Evolutionary conservation across 2,797 vertebrate genomes (phyloP), one percentile per base, ranked within the genome.

Genomic region (Toxotes lorentzi): DNA sequence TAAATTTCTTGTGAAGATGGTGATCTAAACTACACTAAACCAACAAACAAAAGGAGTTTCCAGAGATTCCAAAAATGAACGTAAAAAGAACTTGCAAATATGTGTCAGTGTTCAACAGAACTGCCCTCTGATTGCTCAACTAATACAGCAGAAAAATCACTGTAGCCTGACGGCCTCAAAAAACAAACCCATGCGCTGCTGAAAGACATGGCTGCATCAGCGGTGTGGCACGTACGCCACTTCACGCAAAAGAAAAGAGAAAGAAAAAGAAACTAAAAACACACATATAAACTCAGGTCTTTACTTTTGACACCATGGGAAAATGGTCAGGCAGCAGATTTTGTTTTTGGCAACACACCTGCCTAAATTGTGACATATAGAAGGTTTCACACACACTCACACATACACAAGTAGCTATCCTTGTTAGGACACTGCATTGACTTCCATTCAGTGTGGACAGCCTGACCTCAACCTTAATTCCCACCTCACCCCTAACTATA

Each of bases 111-210:
- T 61, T 19, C 58, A 21, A 73, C 69, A 72, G 79, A 85, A 70
- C 23, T 5, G 7, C 23, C 32, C 50, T 73, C 62, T 60, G 86
- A 86, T 89, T 87, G 71, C 77, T 78, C 78, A 88, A 84, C 59
- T 12, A 24, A 62, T 43, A 23, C 70, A 21, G 47, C 72, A 77
- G 63, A 83, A 81, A 30, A 86, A 54, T 62, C 81, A 61, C 51
- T 41, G 79, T 48, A 72, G 82, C 90, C 38, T 80, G 84, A 86
- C 83, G 0, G 58, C 59, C 53, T 81, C 38, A 83, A 61, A 78
- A 86, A 81, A 86, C 85, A 89, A 7, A 62, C 61, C 7, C 27
- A 19, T 32, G 12, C 2, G 14, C 24, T 1, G 83, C 57, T 88
- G 89, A 91, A 50, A 88, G 90, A 90, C 58, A 2, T 0, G 76